Conservation (phyloP, 2,113 vertebrate species). For the Casuarius casuarius region DNA sequence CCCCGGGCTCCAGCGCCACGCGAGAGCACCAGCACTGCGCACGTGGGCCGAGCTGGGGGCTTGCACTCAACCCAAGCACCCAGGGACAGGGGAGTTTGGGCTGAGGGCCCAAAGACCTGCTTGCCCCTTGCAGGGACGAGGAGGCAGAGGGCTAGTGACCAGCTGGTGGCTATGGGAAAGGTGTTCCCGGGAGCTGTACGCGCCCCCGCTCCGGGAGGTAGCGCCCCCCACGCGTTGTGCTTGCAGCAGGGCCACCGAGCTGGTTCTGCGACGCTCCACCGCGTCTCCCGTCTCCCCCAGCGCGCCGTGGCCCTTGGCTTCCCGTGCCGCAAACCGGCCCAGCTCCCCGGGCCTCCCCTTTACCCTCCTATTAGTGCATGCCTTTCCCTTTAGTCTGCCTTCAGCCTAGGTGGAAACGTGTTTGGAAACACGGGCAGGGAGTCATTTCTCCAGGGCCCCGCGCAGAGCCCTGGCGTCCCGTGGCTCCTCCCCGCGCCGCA, state of each 20-base stretch:
- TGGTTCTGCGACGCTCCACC: rapidly evolving
- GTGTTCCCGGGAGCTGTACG: rapidly evolving
- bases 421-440: background rate
- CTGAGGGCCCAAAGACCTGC: background rate
- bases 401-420: background rate
- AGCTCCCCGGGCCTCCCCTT: rapidly evolving
- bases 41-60: too few relatives aligned
- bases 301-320: background rate
- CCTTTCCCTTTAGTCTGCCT: rapidly evolving
- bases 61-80: too few relatives aligned
- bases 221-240: background rate
- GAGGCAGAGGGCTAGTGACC: too few relatives aligned
- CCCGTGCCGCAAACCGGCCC: rapidly evolving
- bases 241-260: rapidly evolving
- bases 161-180: background rate
- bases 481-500: conserved; percentile 15
- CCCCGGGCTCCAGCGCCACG: too few relatives aligned
- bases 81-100: background rate
- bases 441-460: background rate
- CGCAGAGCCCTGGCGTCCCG: background rate
- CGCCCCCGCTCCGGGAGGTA: background rate
- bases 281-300: background rate
- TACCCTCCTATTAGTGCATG: background rate
- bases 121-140: too few relatives aligned
- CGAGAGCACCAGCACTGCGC: too few relatives aligned